These are phyloP conservation scores for Aricia agestis DNA, from an alignment of 1,140 invertebrate species.

Conservation along the genomic window DNA sequence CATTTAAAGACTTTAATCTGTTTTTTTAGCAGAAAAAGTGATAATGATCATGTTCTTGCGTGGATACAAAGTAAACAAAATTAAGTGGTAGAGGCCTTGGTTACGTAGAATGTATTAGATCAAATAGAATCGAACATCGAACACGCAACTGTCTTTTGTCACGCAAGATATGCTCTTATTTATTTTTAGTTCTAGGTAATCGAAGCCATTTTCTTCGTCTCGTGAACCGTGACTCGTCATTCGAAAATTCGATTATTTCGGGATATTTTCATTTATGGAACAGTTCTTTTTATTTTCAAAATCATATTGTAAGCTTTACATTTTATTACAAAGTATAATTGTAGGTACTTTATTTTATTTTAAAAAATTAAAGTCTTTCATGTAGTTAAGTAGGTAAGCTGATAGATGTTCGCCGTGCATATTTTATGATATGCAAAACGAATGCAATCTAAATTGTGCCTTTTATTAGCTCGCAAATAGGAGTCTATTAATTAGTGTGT, in stretches of 20 bases:
- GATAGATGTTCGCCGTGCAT: neutral
- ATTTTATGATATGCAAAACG: neutral
- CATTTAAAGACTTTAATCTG: neutral
- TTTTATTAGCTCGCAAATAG: conserved; percentile 11
- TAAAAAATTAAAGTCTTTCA: neutral
- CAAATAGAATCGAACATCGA: conserved; percentile 12
- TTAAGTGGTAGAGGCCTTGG: no score
- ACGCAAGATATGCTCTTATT: conserved; percentile 1
- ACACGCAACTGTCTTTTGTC: conserved; percentile 1
- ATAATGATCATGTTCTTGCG: neutral
- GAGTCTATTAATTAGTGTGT: neutral
- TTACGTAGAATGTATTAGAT: neutral
- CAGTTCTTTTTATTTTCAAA: no score
- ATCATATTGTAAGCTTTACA: no score
- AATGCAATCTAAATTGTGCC: conserved; percentile 3
- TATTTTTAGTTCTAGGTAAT: conserved; percentile 7
- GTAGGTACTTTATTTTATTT: no score
- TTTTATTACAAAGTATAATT: no score
- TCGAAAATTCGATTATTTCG: neutral
- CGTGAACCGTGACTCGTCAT: neutral
- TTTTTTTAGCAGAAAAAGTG: neutral
- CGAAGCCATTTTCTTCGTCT: conserved; percentile 21
- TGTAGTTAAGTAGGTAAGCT: neutral
- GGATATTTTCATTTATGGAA: no score
- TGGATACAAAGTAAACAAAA: no score